These are phyloP conservation scores for Aricia agestis DNA, from an alignment of 1,140 invertebrate genomes.

Conservation along the genomic window DNA sequence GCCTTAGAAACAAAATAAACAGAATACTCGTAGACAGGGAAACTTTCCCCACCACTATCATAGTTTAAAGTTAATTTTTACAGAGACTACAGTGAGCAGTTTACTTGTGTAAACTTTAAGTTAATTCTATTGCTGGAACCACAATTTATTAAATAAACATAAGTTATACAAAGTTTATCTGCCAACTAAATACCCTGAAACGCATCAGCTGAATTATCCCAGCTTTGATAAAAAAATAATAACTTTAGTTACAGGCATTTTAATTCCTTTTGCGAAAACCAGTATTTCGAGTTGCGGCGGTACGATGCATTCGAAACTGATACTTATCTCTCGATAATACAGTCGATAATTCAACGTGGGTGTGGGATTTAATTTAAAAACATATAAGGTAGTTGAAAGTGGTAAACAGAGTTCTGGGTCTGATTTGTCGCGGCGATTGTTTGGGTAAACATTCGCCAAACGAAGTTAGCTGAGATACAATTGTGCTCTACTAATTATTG, in stretches of 20 bases:
- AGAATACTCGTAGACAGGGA: no score
- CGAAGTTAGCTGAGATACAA: not conserved
- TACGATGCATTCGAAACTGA: not conserved
- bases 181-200: not conserved
- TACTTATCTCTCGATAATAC: not conserved
- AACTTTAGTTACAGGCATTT: not conserved
- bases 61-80: no score
- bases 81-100: not conserved
- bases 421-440: slow-evolving; percentile 9
- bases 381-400: slow-evolving; percentile 2
- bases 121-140: not conserved
- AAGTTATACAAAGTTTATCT: not conserved
- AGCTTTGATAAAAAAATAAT: not conserved
- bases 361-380: not conserved
- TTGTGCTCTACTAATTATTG: not conserved
- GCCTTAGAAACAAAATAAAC: no score
- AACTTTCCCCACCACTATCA: no score
- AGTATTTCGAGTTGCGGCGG: not conserved
- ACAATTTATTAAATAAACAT: not conserved
- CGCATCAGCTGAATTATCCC: not conserved
- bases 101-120: not conserved
- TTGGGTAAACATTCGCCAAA: slow-evolving; percentile 7
- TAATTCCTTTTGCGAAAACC: slow-evolving; percentile 17
- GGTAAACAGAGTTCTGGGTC: not conserved
- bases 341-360: not conserved